These are phyloP conservation scores for Beroe forskalii DNA, from an alignment of 37 sponge, comb jelly and placozoan species.

Conservation along the genomic window DNA sequence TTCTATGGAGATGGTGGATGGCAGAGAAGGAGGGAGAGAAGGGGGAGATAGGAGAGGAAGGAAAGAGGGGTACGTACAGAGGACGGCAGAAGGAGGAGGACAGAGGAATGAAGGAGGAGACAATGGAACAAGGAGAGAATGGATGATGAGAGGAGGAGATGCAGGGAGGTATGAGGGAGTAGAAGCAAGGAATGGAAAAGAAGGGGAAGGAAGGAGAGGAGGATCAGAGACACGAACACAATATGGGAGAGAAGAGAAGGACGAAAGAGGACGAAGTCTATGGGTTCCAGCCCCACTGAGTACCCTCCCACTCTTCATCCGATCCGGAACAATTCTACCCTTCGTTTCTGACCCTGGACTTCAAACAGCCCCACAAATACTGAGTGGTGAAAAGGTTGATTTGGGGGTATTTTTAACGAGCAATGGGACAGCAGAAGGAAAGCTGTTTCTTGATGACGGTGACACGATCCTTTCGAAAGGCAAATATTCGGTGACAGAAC, in stretches of 20 bases:
- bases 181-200: no score
- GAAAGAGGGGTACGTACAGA: no score
- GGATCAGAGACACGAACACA: no score
- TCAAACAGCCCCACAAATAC: background rate
- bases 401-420: background rate
- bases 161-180: no score
- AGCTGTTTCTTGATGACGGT: conserved; percentile 76
- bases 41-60: no score
- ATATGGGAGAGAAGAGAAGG: no score
- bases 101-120: no score
- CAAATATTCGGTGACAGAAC: background rate
- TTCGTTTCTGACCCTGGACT: background rate
- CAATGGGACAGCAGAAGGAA: conserved; percentile 34
- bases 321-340: background rate
- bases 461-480: conserved; percentile 13
- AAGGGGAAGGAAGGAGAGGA: no score
- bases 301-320: background rate
- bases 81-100: no score
- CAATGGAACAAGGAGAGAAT: no score
- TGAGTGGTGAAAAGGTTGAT: background rate
- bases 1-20: background rate
- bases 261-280: no score
- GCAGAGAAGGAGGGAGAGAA: background rate
- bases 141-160: no score
- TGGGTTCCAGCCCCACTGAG: background rate